A percentile compares a stretch with the other conserved stretches of the same genome.
phyloP scores from a whole-genome alignment of 1,140 invertebrate genomes.

The Ylistrum balloti region DNA sequence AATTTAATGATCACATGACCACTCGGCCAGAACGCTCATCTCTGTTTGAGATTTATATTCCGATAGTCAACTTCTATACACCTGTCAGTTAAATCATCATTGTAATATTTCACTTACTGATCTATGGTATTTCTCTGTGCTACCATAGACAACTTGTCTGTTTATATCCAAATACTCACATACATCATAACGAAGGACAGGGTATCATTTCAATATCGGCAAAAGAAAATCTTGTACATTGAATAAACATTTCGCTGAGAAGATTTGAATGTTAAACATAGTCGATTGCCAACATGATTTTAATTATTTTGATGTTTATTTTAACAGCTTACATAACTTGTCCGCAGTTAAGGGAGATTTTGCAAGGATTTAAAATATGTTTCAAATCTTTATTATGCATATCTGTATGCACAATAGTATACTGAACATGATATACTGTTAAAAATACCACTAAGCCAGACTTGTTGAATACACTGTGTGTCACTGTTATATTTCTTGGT shows the following conservation, averaged over 20 bases:
- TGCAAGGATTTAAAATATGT: no score
- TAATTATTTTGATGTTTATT: not conserved
- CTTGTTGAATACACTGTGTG: no score
- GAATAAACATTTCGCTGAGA: not conserved
- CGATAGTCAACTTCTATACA: not conserved
- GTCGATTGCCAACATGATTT: not conserved
- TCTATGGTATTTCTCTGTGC: not conserved
- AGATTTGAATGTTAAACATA: not conserved
- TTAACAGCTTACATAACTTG: not conserved
- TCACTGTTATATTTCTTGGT: no score
- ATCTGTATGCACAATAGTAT: no score
- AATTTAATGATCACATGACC: not conserved
- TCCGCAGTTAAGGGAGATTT: not conserved
- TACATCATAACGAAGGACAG: no score
- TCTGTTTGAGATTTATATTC: not conserved
- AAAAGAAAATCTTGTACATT: not conserved
- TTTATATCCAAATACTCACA: not conserved
- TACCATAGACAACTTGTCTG: no score
- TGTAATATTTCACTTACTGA: not conserved
- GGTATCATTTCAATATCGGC: not conserved
- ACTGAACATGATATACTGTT: no score
- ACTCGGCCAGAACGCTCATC: not conserved
- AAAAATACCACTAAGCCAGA: no score
- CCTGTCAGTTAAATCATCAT: not conserved
- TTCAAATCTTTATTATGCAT: no score